Conservation (phyloP, 2,797 vertebrate species). For the Anabacerthia variegaticeps region DNA sequence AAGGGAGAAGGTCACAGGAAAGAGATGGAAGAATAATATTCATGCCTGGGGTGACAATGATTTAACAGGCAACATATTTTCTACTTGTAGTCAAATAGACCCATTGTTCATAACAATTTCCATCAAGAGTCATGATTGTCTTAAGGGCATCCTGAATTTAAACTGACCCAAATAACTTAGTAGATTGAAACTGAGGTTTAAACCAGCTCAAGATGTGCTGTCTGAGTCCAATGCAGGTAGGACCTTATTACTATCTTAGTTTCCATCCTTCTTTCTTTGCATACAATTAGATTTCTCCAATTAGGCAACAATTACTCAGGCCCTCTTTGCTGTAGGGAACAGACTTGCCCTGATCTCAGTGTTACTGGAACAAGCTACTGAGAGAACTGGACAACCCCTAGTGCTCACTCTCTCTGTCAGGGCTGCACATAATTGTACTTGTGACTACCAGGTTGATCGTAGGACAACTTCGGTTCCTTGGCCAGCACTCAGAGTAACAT, state of each 20-base stretch:
- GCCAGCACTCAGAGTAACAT: background rate
- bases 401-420: background rate
- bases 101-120: constrained; percentile 55
- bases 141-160: constrained; percentile 55
- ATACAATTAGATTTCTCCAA: background rate
- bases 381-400: background rate
- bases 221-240: background rate
- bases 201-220: constrained; percentile 1
- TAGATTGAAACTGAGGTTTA: constrained; percentile 3
- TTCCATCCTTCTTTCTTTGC: background rate
- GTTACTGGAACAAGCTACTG: background rate
- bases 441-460: background rate
- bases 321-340: background rate
- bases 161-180: constrained; percentile 54
- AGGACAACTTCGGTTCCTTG: background rate
- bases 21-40: constrained; percentile 10
- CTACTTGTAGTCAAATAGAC: constrained; percentile 43
- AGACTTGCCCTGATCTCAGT: background rate
- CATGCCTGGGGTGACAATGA: constrained; percentile 48
- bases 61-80: constrained; percentile 56
- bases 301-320: background rate
- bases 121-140: constrained; percentile 50
- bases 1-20: constrained; percentile 32
- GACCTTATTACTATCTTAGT: background rate
- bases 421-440: background rate